Conservation (phyloP, 2,888 invertebrate species). For the Carpatolechia fugitivella region DNA sequence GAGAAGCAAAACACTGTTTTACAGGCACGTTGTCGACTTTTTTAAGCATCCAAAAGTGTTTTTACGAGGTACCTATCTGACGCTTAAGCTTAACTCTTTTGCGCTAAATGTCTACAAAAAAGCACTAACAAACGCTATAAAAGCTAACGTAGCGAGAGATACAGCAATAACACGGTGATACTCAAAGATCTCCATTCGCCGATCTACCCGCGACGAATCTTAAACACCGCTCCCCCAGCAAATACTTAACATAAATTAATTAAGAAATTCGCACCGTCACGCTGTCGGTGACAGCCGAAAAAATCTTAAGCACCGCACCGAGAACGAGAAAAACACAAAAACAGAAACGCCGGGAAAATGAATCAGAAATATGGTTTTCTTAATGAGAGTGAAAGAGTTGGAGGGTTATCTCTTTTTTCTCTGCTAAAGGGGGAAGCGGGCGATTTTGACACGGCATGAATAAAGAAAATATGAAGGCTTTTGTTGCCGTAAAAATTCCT, state of each 20-base stretch:
- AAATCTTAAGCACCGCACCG: constrained; percentile 56
- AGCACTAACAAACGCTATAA: constrained; percentile 41
- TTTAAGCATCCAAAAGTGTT: not conserved
- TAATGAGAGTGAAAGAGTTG: constrained; percentile 71
- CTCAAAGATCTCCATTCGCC: constrained; percentile 49
- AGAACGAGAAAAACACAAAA: constrained; percentile 69
- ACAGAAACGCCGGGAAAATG: constrained; percentile 62
- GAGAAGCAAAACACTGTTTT: not conserved
- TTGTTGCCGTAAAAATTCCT: constrained; percentile 78
- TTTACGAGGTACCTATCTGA: not conserved
- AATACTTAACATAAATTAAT: constrained; percentile 76
- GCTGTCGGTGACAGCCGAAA: constrained; percentile 65
- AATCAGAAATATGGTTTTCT: constrained; percentile 47
- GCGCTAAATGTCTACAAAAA: constrained; percentile 26
- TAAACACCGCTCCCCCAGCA: constrained; percentile 53
- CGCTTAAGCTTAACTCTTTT: constrained; percentile 35
- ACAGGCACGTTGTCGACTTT: not conserved
- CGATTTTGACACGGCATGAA: constrained; percentile 75
- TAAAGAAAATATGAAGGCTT: constrained; percentile 79
- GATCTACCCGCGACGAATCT: constrained; percentile 43
- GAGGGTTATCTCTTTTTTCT: constrained; percentile 60
- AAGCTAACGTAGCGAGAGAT: constrained; percentile 59
- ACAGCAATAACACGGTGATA: constrained; percentile 47
- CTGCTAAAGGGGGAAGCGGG: constrained; percentile 54
- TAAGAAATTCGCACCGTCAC: constrained; percentile 68